Evolutionary conservation across 1,140 invertebrate species (phyloP).

Genomic region (Zaprionus ornatus): DNA sequence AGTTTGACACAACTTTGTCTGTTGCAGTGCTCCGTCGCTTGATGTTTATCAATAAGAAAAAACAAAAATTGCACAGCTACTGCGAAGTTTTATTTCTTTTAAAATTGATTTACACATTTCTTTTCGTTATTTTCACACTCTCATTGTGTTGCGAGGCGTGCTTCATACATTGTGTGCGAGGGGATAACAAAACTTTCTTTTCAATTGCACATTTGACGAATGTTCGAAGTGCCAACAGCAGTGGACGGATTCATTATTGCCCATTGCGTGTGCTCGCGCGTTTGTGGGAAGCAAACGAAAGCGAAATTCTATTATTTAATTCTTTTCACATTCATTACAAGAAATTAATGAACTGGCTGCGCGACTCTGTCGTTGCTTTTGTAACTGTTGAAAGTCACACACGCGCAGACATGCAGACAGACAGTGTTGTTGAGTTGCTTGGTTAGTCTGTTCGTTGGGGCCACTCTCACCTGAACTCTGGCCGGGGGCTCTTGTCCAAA

Average conservation of each 20-base stretch:
- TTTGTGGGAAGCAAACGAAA: constrained; percentile 75
- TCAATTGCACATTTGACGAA: constrained; percentile 70
- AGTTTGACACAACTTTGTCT: neutral
- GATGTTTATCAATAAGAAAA: constrained; percentile 29
- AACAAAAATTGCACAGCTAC: constrained; percentile 16
- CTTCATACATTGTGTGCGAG: constrained; percentile 18
- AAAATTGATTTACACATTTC: constrained; percentile 65
- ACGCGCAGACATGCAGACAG: constrained; percentile 21
- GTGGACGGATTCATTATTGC: constrained; percentile 21
- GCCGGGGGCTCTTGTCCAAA: constrained; percentile 60
- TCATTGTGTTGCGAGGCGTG: constrained; percentile 25
- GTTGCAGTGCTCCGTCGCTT: constrained; percentile 24
- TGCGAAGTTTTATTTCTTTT: constrained; percentile 33
- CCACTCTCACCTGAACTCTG: constrained; percentile 67
- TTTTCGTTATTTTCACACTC: constrained; percentile 23
- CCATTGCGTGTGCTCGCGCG: constrained; percentile 54
- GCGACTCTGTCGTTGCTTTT: constrained; percentile 14
- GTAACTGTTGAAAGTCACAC: constrained; percentile 17
- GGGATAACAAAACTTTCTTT: constrained; percentile 75
- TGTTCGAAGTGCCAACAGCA: constrained; percentile 36
- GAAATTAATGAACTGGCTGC: constrained; percentile 65
- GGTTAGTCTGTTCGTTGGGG: constrained; percentile 25
- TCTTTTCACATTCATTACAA: constrained; percentile 81
- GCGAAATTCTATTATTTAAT: constrained; percentile 84
- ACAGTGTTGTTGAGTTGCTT: constrained; percentile 21